Conservation (phyloP, 2,797 vertebrate species). For the Tiaroga cobitis region DNA sequence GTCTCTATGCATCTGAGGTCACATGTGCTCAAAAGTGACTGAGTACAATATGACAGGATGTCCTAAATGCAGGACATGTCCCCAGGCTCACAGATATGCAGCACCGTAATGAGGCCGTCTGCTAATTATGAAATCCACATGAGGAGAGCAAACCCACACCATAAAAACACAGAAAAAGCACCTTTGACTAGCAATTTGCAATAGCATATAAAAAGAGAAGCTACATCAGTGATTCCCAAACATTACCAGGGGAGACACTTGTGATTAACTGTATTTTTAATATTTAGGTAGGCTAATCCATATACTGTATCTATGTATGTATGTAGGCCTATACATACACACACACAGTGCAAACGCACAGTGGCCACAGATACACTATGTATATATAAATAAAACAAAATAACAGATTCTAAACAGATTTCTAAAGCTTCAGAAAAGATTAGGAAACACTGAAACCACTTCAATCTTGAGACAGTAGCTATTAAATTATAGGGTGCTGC, state of each 20-base stretch:
- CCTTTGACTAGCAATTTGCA: not conserved
- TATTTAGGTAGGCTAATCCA: not conserved
- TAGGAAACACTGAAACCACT: not conserved
- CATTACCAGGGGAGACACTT: not conserved
- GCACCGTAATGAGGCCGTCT: conserved; percentile 57
- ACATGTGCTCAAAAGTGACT: conserved; percentile 35
- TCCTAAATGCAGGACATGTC: conserved; percentile 54
- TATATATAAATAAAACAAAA: not conserved
- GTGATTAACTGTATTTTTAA: too few species aligned
- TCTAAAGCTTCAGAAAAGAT: not conserved
- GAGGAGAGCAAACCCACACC: conserved; percentile 24
- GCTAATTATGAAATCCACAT: conserved; percentile 56
- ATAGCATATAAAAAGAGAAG: not conserved
- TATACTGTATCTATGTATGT: not conserved
- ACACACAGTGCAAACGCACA: not conserved
- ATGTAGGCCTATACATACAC: not conserved
- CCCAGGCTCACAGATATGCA: conserved; percentile 42
- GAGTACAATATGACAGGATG: conserved; percentile 38
- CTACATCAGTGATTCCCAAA: not conserved
- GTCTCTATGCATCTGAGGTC: conserved; percentile 43
- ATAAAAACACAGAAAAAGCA: conserved; percentile 1
- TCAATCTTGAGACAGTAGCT: not conserved
- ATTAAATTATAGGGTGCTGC: not conserved
- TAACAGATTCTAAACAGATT: not conserved
- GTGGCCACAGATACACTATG: not conserved